phyloP scores from a whole-genome alignment of 2,888 invertebrate species.

The Pammene fasciana region DNA sequence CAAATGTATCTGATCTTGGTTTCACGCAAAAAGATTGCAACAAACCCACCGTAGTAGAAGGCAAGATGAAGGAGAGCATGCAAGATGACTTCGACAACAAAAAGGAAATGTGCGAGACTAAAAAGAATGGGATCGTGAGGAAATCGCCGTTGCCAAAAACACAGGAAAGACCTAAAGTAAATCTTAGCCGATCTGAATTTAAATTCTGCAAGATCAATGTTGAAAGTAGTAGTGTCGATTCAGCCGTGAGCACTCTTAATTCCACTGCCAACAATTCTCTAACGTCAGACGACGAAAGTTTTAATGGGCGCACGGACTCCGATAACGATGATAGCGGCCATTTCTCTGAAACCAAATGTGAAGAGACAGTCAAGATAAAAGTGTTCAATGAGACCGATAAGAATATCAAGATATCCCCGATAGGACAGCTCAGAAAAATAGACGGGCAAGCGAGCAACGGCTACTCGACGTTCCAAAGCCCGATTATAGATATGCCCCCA shows the following conservation, averaged over 20 bases:
- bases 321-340: conserved; percentile 83
- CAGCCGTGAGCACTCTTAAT: conserved; percentile 83
- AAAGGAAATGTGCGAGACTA: conserved; percentile 73
- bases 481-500: conserved; percentile 77
- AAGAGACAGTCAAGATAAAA: conserved; percentile 80
- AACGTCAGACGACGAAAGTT: conserved; percentile 80
- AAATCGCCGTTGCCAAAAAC: conserved; percentile 87
- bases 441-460: conserved; percentile 75
- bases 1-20: conserved; percentile 67
- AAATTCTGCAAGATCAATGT: conserved; percentile 82
- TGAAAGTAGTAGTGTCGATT: conserved; percentile 77
- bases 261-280: conserved; percentile 81
- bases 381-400: conserved; percentile 77
- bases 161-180: conserved; percentile 86
- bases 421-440: conserved; percentile 73
- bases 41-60: conserved; percentile 76
- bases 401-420: conserved; percentile 73
- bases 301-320: conserved; percentile 82
- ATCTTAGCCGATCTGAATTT: conserved; percentile 79
- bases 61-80: conserved; percentile 77
- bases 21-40: conserved; percentile 62
- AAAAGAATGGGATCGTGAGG: conserved; percentile 79
- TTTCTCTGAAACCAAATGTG: conserved; percentile 78
- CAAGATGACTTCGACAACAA: conserved; percentile 75
- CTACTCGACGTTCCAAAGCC: conserved; percentile 78